These are phyloP conservation scores for Pseudeuparius sepicola DNA, from an alignment of 2,888 invertebrate species.

Conservation along the genomic window DNA sequence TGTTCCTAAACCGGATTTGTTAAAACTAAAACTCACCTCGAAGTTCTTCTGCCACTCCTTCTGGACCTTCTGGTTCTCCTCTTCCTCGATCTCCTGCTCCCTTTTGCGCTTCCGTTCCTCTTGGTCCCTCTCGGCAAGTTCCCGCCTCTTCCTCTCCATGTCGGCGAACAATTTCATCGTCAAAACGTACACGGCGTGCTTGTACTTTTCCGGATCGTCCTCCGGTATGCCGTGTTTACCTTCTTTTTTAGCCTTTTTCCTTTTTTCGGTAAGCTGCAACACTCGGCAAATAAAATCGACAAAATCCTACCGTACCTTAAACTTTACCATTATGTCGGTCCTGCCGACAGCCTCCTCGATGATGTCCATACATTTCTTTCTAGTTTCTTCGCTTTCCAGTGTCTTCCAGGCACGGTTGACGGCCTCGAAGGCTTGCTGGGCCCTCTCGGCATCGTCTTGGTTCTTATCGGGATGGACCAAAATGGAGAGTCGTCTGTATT, in stretches of 20 bases:
- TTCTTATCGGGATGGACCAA: slow-evolving; percentile 99
- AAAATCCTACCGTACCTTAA: too few species aligned
- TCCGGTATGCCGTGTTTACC: slow-evolving; percentile 79
- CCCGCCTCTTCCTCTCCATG: slow-evolving; percentile 84
- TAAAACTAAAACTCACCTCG: slow-evolving; percentile 63
- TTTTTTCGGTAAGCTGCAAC: slow-evolving; percentile 78
- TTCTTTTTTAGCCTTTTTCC: slow-evolving; percentile 89
- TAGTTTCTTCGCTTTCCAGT: slow-evolving; percentile 87
- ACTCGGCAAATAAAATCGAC: slow-evolving; percentile 6
- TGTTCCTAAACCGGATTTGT: too few species aligned
- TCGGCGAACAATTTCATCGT: slow-evolving; percentile 96
- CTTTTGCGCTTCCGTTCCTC: slow-evolving; percentile 91
- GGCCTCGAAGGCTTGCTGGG: slow-evolving; percentile 87
- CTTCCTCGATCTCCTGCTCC: slow-evolving; percentile 87
- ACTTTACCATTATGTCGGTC: slow-evolving; percentile 87
- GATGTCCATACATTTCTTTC: slow-evolving; percentile 89
- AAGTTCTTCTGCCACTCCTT: slow-evolving; percentile 99
- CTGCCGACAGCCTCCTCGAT: slow-evolving; percentile 94
- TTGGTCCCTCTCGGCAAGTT: slow-evolving; percentile 79
- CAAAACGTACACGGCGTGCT: slow-evolving; percentile 94
- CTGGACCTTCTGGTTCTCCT: slow-evolving; percentile 79
- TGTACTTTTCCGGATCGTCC: slow-evolving; percentile 75
- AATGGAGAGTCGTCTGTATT: slow-evolving; percentile 87
- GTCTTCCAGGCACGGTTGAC: slow-evolving; percentile 93
- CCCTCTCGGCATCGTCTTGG: slow-evolving; percentile 87